A percentile compares a stretch with the other conserved stretches of the same genome.
phyloP scores from a whole-genome alignment of 2,797 vertebrate genomes.

The Tenualosa thibaudeaui region DNA sequence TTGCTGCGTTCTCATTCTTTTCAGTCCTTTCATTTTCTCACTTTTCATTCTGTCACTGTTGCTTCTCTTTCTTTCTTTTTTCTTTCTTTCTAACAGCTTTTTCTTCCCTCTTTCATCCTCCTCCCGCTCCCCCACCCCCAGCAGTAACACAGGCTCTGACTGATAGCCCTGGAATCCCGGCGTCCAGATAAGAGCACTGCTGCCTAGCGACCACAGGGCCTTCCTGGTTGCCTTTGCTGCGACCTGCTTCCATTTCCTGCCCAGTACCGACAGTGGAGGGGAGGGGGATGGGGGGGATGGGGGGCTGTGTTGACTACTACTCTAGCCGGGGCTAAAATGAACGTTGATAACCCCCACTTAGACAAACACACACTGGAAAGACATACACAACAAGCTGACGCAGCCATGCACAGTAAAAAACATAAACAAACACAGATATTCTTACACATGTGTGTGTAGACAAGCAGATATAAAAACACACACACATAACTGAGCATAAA shows the following conservation, averaged over 20 bases:
- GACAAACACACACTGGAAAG: slow-evolving; percentile 6
- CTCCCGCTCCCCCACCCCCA: not conserved
- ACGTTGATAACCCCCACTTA: slow-evolving; percentile 4
- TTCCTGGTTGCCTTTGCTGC: slow-evolving; percentile 50
- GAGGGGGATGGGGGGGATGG: not conserved
- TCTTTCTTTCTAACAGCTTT: slow-evolving; percentile 47
- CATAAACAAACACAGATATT: not conserved
- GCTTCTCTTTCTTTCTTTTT: slow-evolving; percentile 44
- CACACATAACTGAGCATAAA: not conserved
- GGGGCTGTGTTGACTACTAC: not conserved
- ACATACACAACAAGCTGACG: not conserved
- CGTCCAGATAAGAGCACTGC: slow-evolving; percentile 67
- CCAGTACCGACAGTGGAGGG: slow-evolving; percentile 13
- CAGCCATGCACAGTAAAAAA: not conserved
- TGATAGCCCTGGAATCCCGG: slow-evolving; percentile 67
- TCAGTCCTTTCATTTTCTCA: slow-evolving; percentile 34
- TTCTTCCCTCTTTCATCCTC: not conserved
- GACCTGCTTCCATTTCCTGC: slow-evolving; percentile 58
- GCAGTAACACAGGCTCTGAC: slow-evolving; percentile 13
- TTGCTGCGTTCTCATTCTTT: not conserved
- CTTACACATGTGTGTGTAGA: not conserved
- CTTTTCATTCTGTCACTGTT: slow-evolving; percentile 28
- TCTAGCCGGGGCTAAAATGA: not conserved
- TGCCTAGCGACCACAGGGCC: slow-evolving; percentile 58
- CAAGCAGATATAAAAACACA: not conserved